These are phyloP conservation scores for Mola mola DNA, from an alignment of 2,113 vertebrate species.

Conservation along the genomic window DNA sequence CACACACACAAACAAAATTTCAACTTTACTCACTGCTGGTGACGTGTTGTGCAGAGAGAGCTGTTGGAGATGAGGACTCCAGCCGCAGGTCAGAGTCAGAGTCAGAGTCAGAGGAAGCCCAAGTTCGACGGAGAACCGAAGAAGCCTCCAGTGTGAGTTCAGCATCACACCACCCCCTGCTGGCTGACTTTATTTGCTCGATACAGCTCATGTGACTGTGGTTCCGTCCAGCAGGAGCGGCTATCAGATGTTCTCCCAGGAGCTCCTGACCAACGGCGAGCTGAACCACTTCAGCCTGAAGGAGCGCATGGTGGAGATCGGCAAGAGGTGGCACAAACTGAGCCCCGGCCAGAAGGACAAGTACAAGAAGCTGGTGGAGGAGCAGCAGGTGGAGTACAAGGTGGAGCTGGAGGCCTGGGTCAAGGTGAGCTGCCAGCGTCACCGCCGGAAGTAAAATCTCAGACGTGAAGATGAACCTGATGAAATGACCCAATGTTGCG, in stretches of 20 bases:
- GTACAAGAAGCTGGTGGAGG: slow-evolving; percentile 85
- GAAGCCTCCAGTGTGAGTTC: slow-evolving; percentile 81
- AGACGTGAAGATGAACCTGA: too few species aligned
- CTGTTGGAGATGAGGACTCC: slow-evolving; percentile 78
- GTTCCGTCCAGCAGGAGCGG: slow-evolving; percentile 77
- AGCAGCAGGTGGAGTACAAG: slow-evolving; percentile 84
- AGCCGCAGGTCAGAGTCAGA: slow-evolving; percentile 50
- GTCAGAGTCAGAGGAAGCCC: slow-evolving; percentile 76
- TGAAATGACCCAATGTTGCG: not conserved
- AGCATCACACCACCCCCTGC: too few species aligned
- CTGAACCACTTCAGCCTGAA: slow-evolving; percentile 86
- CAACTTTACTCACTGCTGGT: too few species aligned
- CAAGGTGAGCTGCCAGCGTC: slow-evolving; percentile 64
- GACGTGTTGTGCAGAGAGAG: slow-evolving; percentile 78
- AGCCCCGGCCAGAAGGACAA: slow-evolving; percentile 82
- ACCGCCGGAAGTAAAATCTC: not conserved
- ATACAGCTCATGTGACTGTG: not conserved
- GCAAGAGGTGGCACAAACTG: slow-evolving; percentile 85
- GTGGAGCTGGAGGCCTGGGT: slow-evolving; percentile 82
- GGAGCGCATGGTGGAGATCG: slow-evolving; percentile 88
- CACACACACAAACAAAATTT: too few species aligned
- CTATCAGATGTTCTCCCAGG: slow-evolving; percentile 88
- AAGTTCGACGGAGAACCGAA: slow-evolving; percentile 86
- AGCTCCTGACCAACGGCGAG: slow-evolving; percentile 85
- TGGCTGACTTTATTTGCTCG: not conserved